phyloP scores from a whole-genome alignment of 2,888 invertebrate species.

The Ophion costatus region DNA sequence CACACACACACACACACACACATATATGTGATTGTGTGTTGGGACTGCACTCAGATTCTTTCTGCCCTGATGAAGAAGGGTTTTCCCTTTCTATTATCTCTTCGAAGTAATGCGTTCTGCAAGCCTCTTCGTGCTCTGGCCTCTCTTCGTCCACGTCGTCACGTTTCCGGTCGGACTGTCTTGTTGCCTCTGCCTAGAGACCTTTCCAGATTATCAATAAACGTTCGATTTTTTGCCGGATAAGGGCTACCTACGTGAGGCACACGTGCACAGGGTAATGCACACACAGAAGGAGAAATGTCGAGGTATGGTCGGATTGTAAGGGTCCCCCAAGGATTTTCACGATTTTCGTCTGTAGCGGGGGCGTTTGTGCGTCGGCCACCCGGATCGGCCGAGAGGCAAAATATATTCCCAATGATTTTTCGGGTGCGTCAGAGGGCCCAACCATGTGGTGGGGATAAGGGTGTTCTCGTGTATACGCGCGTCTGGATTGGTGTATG shows the following conservation, averaged over 20 bases:
- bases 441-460: slow-evolving; percentile 64
- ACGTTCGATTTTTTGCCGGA: slow-evolving; percentile 68
- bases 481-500: neutral
- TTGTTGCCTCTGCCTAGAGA: slow-evolving; percentile 14
- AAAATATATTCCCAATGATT: slow-evolving; percentile 65
- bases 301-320: neutral
- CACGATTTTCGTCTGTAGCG: slow-evolving; percentile 22
- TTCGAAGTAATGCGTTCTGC: neutral
- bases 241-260: slow-evolving; percentile 67
- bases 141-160: neutral
- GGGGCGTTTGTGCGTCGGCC: slow-evolving; percentile 40
- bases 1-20: too few relatives aligned
- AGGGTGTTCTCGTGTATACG: slow-evolving; percentile 5
- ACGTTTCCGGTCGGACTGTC: slow-evolving; percentile 37
- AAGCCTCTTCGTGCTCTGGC: neutral
- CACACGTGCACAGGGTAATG: neutral
- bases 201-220: slow-evolving; percentile 64
- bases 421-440: slow-evolving; percentile 71
- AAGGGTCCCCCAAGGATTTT: slow-evolving; percentile 23
- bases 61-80: too few relatives aligned
- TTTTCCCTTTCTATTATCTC: too few relatives aligned
- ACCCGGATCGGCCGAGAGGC: slow-evolving; percentile 38
- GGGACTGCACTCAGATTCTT: too few relatives aligned
- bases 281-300: neutral
- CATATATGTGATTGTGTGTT: too few relatives aligned